Base-by-base conservation (phyloP, 2,113 vertebrate genomes). In the Merops nubicus region DNA sequence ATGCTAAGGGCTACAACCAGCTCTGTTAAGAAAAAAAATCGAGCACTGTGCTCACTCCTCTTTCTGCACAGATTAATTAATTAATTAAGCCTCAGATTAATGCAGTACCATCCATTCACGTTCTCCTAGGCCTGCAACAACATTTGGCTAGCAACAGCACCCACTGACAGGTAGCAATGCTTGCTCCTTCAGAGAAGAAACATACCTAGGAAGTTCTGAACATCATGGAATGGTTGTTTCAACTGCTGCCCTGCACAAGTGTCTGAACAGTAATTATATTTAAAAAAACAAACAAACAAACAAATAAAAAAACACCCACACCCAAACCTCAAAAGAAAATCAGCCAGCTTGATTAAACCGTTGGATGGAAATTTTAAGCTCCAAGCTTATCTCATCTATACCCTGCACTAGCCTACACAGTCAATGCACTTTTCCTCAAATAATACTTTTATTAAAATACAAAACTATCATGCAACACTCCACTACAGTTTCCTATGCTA, bases 151-250 rank as follows among this genome's bases (percentile, higher is more conserved):
- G 29, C 33, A 36, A 76, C 40, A 50, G 78, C 47, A 68, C 15
- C 4, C 21, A 18, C 29, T 51, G 70, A 59, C 2, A 2, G 6
- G 8, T 28, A 62, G 31, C 0, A 0, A 45, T 15, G 43, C 16
- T 63, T n/a, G 17, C 25, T 67, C 29, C 47, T 89, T 62, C 54
- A 54, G 50, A 74, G 47, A 36, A 67, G 8, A 12, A 42, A 62
- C 23, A 29, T 16, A 51, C 5, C 31, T 59, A 38, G 33, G 59
- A 69, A 89, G 19, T 11, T 57, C 31, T 38, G 33, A 7, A 21
- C 9, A 9, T 50, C 48, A 40, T 2, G 9, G 47, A 82, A 45
- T 2, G 36, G 42, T 8, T 77, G 16, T 33, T 73, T 56, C 69
- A 88, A 2, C 34, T 73, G 11, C 16, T 85, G 26, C n/a, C 47